These are phyloP conservation scores for Callionymus lyra DNA, from an alignment of 2,113 vertebrate species.

Conservation along the genomic window DNA sequence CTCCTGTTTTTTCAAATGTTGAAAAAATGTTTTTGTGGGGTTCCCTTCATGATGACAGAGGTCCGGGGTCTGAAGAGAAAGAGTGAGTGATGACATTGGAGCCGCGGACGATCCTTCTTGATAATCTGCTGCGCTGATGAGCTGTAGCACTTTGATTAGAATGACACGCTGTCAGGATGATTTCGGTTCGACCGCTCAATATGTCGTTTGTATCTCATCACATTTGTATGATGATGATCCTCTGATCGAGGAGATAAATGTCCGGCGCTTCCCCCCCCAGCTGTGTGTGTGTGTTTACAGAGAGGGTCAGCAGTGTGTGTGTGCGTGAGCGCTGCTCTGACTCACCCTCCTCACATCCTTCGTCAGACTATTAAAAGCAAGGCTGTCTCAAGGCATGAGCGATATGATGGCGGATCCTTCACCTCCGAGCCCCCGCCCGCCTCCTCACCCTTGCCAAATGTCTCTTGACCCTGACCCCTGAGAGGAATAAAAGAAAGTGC, in stretches of 20 bases:
- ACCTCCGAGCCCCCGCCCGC: slow-evolving; percentile 26
- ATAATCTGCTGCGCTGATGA: too few species aligned
- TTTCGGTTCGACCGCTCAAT: too few species aligned
- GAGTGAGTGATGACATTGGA: too few species aligned
- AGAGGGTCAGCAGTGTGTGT: slow-evolving; percentile 23
- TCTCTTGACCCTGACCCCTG: slow-evolving; percentile 13
- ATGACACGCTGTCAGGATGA: too few species aligned
- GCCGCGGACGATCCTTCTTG: too few species aligned
- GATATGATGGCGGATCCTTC: slow-evolving; percentile 50
- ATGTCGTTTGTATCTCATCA: too few species aligned
- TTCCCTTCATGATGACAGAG: slow-evolving; percentile 17
- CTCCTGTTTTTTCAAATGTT: too few species aligned
- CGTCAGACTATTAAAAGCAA: slow-evolving; percentile 49
- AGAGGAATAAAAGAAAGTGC: neutral
- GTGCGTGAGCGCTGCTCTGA: slow-evolving; percentile 31
- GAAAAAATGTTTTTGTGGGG: too few species aligned
- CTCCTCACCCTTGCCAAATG: slow-evolving; percentile 3
- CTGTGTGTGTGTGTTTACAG: slow-evolving; percentile 10
- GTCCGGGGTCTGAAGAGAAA: too few species aligned
- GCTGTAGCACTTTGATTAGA: too few species aligned
- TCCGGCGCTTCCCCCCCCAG: slow-evolving; percentile 37
- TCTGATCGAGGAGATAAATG: slow-evolving; percentile 24
- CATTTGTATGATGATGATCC: too few species aligned
- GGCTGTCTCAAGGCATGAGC: slow-evolving; percentile 35
- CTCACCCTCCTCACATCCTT: slow-evolving; percentile 44